These are phyloP conservation scores for Armadillidium nasatum DNA, from an alignment of 1,140 invertebrate genomes.

Conservation along the genomic window DNA sequence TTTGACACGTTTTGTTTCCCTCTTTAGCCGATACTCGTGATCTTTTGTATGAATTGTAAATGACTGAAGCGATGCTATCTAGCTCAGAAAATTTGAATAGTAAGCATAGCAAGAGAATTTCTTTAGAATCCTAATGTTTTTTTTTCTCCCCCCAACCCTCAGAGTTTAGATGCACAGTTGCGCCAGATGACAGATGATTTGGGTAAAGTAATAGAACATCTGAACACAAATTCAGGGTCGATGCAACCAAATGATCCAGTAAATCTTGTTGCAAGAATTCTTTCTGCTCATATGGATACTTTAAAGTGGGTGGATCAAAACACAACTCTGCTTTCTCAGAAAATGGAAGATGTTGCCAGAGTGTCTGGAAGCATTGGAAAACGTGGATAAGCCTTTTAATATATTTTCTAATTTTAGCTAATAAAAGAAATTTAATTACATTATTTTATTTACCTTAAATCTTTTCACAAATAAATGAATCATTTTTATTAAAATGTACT, in stretches of 20 bases:
- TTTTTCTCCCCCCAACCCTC: conserved; percentile 47
- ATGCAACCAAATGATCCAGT: conserved; percentile 82
- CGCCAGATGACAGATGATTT: conserved; percentile 91
- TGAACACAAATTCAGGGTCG: conserved; percentile 79
- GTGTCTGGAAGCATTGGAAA: conserved; percentile 65
- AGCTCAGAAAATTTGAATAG: no score
- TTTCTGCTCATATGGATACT: conserved; percentile 94
- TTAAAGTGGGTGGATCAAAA: conserved; percentile 86
- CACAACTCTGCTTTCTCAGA: conserved; percentile 65
- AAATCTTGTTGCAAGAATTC: conserved; percentile 65
- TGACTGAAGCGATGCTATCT: no score
- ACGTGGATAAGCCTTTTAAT: conserved; percentile 57
- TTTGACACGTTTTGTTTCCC: no score
- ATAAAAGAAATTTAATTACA: background rate
- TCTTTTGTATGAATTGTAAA: no score
- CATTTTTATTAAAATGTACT: background rate
- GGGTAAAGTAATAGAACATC: conserved; percentile 89
- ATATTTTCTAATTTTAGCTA: background rate
- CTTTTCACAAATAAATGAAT: background rate
- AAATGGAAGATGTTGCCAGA: conserved; percentile 75
- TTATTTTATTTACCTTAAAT: background rate
- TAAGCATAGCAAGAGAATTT: no score
- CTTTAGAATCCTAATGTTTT: no score
- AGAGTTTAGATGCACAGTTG: conserved; percentile 85
- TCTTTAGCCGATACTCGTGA: no score